Base-by-base conservation (phyloP, 2,113 vertebrate species). In the Hemibagrus wyckioides region DNA sequence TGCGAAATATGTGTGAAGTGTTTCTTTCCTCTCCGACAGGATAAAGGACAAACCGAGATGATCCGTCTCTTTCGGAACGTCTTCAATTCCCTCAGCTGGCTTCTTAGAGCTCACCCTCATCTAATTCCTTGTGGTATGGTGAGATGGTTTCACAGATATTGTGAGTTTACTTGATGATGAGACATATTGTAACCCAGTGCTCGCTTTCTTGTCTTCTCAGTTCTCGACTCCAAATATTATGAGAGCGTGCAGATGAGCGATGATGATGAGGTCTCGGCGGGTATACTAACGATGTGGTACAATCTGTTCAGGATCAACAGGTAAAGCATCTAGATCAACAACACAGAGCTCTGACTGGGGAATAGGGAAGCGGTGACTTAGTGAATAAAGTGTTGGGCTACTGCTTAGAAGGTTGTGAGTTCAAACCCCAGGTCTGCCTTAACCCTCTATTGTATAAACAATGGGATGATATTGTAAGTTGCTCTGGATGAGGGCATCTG, bases 201-300 rank as follows among this genome's bases (percentile, higher is more conserved):
- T 23, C 59, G 6, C 19, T 80, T 2, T 57, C 85, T 54, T 80
- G 2, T 54, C 87, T 54, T 57, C 89, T 11, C 92, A 99, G 98
- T 97, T 21, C 93, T 99, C 85, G 94, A 94, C 89, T 98, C 96
- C 25, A 92, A 94, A 88, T 94, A 96, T 89, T 98, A 98, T 76
- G 95, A 97, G 87, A 94, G 94, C 80, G 90, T 98, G 89, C 93
- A 98, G 89, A 94, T 97, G 92, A 95, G 94, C 80, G 98, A 99
- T 79, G 94, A 97, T 56, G 93, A 94, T 86, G 92, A 96, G 48
- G 95, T 96, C 87, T 94, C 94, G 88, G 85, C 94, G 88, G 89
- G 92, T 57, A 94, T 94, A 76, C 91, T 99, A 93, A 95, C 94
- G 89, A 87, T 97, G 91, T 95, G 98, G 92, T 95, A 94, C 89